Conservation (phyloP, 2,113 vertebrate genomes). For the Galeopterus variegatus region DNA sequence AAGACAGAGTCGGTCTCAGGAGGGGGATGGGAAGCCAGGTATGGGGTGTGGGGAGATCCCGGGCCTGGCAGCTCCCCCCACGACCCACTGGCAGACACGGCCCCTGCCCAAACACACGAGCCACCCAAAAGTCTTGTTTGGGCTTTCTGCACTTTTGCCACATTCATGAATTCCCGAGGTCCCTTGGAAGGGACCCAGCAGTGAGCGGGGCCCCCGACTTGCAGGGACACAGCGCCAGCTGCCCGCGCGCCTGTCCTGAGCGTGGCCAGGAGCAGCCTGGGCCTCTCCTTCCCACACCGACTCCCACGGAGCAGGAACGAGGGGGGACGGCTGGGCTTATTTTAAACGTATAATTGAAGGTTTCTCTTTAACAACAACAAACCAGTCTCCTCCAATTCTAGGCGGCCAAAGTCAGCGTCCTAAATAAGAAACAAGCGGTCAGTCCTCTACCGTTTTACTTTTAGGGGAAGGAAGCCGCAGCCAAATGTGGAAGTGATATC, state of each 20-base stretch:
- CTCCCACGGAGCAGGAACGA: neutral
- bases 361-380: constrained; percentile 42
- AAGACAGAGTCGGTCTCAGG: neutral
- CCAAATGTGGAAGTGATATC: neutral
- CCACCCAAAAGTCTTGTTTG: neutral
- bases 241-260: rapidly evolving
- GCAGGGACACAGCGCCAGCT: rapidly evolving
- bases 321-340: constrained; percentile 8
- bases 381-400: neutral
- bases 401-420: constrained; percentile 33
- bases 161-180: rapidly evolving
- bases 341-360: constrained; percentile 81
- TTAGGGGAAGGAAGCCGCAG: constrained; percentile 50
- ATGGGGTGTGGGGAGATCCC: neutral
- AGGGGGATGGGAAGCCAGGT: neutral
- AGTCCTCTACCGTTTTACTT: neutral
- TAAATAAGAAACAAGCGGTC: constrained; percentile 72
- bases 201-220: rapidly evolving
- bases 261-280: neutral
- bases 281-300: neutral
- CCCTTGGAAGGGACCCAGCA: neutral
- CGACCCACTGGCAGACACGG: neutral
- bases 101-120: neutral
- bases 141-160: neutral
- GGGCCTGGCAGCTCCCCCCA: neutral